A percentile compares a stretch with the other conserved stretches of the same genome.
Evolutionary conservation across 2,797 vertebrate genomes (phyloP).

Genomic region (Hipposideros larvatus): DNA sequence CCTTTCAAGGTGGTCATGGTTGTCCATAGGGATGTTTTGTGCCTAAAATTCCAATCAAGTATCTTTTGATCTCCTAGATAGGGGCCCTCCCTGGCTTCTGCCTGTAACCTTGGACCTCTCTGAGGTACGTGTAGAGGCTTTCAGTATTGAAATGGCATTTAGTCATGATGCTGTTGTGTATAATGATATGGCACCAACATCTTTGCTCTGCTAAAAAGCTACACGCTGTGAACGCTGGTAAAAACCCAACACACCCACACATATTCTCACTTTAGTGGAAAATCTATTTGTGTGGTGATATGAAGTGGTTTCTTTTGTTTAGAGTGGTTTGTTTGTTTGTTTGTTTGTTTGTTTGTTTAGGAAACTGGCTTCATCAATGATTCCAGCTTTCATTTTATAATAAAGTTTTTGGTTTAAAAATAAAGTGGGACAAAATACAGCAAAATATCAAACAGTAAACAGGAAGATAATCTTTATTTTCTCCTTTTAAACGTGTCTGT

Average conservation of each 20-base stretch:
- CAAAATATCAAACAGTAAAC: neutral
- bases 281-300: neutral
- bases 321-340: neutral
- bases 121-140: neutral
- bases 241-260: neutral
- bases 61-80: slow-evolving; percentile 12
- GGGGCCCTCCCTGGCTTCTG: neutral
- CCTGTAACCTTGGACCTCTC: neutral
- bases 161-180: no score
- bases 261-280: neutral
- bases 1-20: neutral
- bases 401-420: neutral
- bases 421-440: neutral
- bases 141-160: neutral
- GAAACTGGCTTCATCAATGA: neutral
- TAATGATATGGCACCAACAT: fast-evolving
- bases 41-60: neutral
- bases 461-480: neutral
- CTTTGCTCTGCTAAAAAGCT: neutral
- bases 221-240: neutral
- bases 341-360: neutral
- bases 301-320: neutral
- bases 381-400: neutral
- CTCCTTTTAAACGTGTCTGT: neutral
- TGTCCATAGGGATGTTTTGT: neutral